Evolutionary conservation across 2,888 invertebrate species (phyloP).

Genomic region (Spisula subtruncata): DNA sequence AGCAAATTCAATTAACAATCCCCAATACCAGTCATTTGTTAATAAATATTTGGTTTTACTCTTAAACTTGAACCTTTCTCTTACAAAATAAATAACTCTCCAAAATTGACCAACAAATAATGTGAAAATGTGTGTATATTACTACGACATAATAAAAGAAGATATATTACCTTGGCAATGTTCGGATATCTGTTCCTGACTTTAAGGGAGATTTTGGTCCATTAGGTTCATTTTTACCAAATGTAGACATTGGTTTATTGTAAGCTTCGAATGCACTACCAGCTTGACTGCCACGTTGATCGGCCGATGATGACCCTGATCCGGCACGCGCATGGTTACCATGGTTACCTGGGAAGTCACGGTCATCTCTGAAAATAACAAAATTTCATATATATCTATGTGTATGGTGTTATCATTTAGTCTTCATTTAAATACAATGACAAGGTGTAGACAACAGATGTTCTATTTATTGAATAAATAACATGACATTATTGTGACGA

Average conservation of each 20-base stretch:
- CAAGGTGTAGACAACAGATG: no score
- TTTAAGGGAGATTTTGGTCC: slow-evolving; percentile 58
- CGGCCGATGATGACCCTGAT: slow-evolving; percentile 35
- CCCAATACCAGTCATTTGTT: no score
- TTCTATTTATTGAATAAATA: no score
- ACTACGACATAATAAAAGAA: no score
- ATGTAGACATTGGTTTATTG: slow-evolving; percentile 74
- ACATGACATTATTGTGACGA: no score
- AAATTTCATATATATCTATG: neutral
- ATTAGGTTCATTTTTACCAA: slow-evolving; percentile 71
- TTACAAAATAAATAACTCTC: no score
- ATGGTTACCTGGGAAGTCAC: slow-evolving; percentile 49
- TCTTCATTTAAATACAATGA: no score
- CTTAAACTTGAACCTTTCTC: no score
- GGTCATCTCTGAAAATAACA: slow-evolving; percentile 53
- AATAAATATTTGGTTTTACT: no score
- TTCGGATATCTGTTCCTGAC: slow-evolving; percentile 17
- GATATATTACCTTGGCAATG: slow-evolving; percentile 59
- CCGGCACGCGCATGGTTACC: slow-evolving; percentile 40
- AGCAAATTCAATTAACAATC: no score
- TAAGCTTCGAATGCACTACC: slow-evolving; percentile 92
- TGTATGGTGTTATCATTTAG: neutral
- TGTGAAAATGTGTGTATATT: no score
- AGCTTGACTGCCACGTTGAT: slow-evolving; percentile 55
- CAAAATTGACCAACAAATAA: no score